These are phyloP conservation scores for Nemoura dubitans DNA, from an alignment of 2,888 invertebrate species.

Conservation along the genomic window DNA sequence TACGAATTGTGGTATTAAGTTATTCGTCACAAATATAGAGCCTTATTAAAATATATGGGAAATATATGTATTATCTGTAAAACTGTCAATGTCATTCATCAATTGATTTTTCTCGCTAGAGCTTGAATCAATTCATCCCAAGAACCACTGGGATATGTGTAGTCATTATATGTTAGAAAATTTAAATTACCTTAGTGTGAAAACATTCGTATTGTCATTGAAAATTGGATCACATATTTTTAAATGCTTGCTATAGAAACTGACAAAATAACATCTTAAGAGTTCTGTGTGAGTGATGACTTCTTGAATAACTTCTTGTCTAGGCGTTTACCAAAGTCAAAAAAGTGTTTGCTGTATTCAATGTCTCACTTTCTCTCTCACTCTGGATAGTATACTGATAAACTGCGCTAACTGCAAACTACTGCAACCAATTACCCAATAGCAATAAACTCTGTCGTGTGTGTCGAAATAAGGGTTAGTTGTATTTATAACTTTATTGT, in stretches of 20 bases:
- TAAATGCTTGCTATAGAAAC: neutral
- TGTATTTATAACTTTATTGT: neutral
- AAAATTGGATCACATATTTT: neutral
- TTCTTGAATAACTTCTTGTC: neutral
- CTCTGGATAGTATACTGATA: neutral
- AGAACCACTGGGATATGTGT: neutral
- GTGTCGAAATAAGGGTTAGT: neutral
- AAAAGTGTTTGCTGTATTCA: neutral
- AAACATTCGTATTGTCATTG: neutral
- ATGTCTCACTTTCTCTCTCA: neutral
- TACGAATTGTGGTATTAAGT: constrained; percentile 5
- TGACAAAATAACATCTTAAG: neutral
- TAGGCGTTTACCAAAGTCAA: neutral
- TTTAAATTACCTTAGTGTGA: neutral
- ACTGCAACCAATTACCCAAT: constrained; percentile 23
- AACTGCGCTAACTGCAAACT: neutral
- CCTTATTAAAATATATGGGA: constrained; percentile 2
- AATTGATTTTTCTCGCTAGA: neutral
- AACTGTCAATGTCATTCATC: neutral
- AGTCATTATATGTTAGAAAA: too few relatives aligned
- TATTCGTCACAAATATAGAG: neutral
- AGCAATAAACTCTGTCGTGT: neutral
- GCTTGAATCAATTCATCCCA: neutral
- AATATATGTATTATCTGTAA: neutral
- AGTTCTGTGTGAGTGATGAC: too few relatives aligned